These are phyloP conservation scores for Apistogramma diplotaenia DNA, from an alignment of 2,113 vertebrate genomes.

Conservation along the genomic window DNA sequence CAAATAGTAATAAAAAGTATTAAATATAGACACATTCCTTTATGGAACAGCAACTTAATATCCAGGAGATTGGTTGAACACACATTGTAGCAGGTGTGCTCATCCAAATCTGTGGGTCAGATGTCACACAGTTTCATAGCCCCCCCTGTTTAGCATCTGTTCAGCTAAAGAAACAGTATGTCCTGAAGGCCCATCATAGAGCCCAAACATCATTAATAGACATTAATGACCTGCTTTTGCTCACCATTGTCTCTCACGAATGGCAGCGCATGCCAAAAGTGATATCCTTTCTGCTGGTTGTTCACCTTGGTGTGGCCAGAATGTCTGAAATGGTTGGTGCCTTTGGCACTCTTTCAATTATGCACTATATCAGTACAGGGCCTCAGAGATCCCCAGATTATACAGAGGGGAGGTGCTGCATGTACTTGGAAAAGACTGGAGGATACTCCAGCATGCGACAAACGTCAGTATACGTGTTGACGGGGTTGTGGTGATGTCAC, in stretches of 20 bases:
- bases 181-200: background rate
- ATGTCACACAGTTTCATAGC: too few relatives aligned
- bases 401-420: background rate
- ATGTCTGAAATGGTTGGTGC: background rate
- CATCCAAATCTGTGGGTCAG: too few relatives aligned
- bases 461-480: background rate
- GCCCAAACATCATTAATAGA: background rate
- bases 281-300: background rate
- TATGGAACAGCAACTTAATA: background rate
- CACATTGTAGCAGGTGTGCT: too few relatives aligned
- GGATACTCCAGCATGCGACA: too few relatives aligned
- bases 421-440: too few relatives aligned
- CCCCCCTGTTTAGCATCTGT: background rate
- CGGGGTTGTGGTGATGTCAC: background rate
- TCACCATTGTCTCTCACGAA: background rate
- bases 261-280: background rate
- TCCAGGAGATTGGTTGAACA: too few relatives aligned
- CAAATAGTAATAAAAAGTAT: too few relatives aligned
- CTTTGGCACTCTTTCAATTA: background rate
- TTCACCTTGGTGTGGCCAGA: background rate
- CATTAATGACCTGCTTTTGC: background rate
- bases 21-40: background rate
- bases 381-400: background rate
- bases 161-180: background rate
- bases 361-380: background rate